phyloP scores from a whole-genome alignment of 2,888 invertebrate genomes.

The Sabellastarte sp. region DNA sequence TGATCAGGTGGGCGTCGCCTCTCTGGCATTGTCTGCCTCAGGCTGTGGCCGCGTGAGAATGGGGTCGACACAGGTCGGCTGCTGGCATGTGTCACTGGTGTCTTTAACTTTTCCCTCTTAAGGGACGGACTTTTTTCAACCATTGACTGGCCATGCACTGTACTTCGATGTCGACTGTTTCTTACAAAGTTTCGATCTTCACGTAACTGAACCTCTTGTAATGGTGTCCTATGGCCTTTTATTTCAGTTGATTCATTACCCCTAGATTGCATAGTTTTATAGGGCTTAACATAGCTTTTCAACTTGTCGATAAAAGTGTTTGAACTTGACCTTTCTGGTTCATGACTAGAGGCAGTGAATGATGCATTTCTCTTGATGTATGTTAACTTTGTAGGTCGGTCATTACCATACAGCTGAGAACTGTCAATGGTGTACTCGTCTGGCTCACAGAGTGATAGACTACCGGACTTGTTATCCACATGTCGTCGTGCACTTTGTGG shows the following conservation, averaged over 20 bases:
- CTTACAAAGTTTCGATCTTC: background rate
- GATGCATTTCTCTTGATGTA: too few species aligned
- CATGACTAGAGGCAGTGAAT: too few species aligned
- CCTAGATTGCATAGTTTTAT: background rate
- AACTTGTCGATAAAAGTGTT: too few species aligned
- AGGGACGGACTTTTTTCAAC: background rate
- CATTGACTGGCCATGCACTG: background rate
- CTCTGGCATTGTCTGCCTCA: background rate
- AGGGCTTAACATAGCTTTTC: background rate
- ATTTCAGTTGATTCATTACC: background rate
- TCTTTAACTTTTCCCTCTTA: background rate
- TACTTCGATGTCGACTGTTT: background rate
- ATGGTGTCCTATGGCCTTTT: too few species aligned
- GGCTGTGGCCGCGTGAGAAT: background rate
- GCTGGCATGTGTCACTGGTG: background rate
- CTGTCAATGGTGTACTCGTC: too few species aligned
- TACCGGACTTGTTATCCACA: too few species aligned
- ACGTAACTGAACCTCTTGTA: too few species aligned
- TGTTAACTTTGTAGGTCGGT: too few species aligned
- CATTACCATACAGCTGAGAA: too few species aligned
- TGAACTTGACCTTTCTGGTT: too few species aligned
- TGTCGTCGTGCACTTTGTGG: too few species aligned
- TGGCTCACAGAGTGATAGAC: too few species aligned
- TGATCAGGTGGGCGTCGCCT: background rate
- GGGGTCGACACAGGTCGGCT: background rate